A percentile compares a stretch with the other conserved stretches of the same genome.
Conservation (phyloP, 2,888 invertebrate genomes). For the Hyposoter didymator region DNA sequence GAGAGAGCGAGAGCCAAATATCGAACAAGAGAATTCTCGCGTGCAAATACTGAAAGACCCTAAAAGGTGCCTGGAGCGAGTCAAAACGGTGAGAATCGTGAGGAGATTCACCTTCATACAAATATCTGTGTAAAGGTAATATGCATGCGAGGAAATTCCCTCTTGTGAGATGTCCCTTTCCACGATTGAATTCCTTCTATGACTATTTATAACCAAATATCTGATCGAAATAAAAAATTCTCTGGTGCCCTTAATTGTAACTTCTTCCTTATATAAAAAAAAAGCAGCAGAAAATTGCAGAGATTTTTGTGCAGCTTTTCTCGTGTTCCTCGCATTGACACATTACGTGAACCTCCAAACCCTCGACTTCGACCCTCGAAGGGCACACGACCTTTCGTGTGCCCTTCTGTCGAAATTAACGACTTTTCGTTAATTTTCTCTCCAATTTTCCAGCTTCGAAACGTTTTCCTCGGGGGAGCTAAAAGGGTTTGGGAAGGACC, state of each 20-base stretch:
- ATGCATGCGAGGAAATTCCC: neutral
- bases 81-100: constrained; percentile 56
- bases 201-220: constrained; percentile 13
- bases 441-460: neutral
- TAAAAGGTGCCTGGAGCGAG: constrained; percentile 71
- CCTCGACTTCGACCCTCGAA: too few relatives aligned
- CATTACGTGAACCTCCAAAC: too few relatives aligned
- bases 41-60: constrained; percentile 76
- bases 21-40: constrained; percentile 68
- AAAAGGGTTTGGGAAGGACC: neutral
- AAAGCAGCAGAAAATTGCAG: neutral
- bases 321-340: neutral
- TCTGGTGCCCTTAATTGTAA: neutral
- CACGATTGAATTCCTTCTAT: neutral
- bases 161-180: constrained; percentile 22
- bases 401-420: too few relatives aligned
- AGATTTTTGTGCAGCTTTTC: neutral
- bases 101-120: constrained; percentile 39
- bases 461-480: neutral
- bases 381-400: too few relatives aligned
- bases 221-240: neutral
- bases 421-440: too few relatives aligned
- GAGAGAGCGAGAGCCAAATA: constrained; percentile 21
- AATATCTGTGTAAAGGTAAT: neutral
- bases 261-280: neutral